These are phyloP conservation scores for Zaprionus lineosus DNA, from an alignment of 2,888 invertebrate genomes.

Conservation along the genomic window DNA sequence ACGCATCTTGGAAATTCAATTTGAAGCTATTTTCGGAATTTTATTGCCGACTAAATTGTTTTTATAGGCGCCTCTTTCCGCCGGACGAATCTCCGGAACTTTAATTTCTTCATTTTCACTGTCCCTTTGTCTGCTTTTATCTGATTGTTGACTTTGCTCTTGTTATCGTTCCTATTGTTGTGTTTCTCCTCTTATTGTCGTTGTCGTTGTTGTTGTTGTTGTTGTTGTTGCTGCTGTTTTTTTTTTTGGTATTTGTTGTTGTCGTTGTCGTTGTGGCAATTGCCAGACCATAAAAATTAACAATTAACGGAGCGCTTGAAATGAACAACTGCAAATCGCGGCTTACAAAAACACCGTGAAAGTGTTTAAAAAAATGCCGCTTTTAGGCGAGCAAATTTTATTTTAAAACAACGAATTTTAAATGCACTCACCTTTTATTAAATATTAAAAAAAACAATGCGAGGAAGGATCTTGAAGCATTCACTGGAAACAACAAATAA, in stretches of 20 bases:
- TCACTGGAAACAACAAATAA: neutral
- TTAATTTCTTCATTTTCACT: slow-evolving; percentile 69
- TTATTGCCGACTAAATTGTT: slow-evolving; percentile 79
- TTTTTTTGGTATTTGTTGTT: slow-evolving; percentile 27
- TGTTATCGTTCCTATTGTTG: too few species aligned
- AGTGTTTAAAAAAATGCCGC: slow-evolving; percentile 36
- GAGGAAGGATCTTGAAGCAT: neutral
- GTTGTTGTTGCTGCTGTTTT: slow-evolving; percentile 18
- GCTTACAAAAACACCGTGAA: slow-evolving; percentile 73
- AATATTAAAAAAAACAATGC: slow-evolving; percentile 8
- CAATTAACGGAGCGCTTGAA: slow-evolving; percentile 75
- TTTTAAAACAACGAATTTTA: neutral
- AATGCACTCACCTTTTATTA: too few species aligned
- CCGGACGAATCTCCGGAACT: slow-evolving; percentile 29
- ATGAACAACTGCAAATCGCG: slow-evolving; percentile 71
- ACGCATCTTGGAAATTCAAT: slow-evolving; percentile 64
- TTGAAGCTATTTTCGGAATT: slow-evolving; percentile 66
- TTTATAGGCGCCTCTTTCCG: slow-evolving; percentile 64
- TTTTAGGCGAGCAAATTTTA: too few species aligned
- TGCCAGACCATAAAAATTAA: slow-evolving; percentile 81
- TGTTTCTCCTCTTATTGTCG: slow-evolving; percentile 39
- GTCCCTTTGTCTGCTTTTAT: slow-evolving; percentile 27
- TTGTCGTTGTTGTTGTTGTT: slow-evolving; percentile 16
- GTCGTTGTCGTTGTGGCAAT: slow-evolving; percentile 49
- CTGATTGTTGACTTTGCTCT: slow-evolving; percentile 33